These are phyloP conservation scores for Oligia fasciuncula DNA, from an alignment of 2,888 invertebrate genomes.

Conservation along the genomic window DNA sequence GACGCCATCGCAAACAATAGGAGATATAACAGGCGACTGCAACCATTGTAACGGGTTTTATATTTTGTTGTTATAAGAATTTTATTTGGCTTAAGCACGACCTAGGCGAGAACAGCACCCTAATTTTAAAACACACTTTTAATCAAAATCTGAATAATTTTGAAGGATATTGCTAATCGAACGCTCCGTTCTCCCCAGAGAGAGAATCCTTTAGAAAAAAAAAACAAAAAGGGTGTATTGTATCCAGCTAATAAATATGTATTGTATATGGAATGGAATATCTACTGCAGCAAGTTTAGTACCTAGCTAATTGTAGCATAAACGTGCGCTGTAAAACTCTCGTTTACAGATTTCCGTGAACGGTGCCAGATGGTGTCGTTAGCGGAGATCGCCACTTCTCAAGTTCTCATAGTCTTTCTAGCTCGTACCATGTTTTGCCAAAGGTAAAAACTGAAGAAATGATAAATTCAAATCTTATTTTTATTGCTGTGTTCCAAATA, in stretches of 20 bases:
- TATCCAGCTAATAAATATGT: background rate
- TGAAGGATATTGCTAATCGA: too few species aligned
- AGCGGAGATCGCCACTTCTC: background rate
- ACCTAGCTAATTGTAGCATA: background rate
- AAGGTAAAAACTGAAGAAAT: background rate
- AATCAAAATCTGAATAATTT: too few species aligned
- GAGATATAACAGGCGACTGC: conserved; percentile 2
- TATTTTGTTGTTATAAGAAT: conserved; percentile 27
- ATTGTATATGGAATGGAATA: background rate
- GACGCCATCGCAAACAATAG: conserved; percentile 49
- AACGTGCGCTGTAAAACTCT: background rate
- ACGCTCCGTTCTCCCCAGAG: too few species aligned
- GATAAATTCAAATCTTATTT: background rate
- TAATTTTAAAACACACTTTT: too few species aligned
- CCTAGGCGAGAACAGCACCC: background rate
- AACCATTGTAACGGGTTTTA: conserved; percentile 30
- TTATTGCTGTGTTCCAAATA: background rate
- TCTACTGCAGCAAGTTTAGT: background rate
- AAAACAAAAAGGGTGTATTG: too few species aligned
- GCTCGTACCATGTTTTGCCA: background rate
- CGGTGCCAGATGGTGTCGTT: background rate
- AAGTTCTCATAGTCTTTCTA: background rate
- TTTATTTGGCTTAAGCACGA: background rate
- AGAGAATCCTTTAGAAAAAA: too few species aligned
- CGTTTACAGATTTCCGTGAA: too few species aligned